Evolutionary conservation across 2,888 invertebrate genomes (phyloP), one percentile per base, ranked within the genome.

Genomic region (Conus canariensis): DNA sequence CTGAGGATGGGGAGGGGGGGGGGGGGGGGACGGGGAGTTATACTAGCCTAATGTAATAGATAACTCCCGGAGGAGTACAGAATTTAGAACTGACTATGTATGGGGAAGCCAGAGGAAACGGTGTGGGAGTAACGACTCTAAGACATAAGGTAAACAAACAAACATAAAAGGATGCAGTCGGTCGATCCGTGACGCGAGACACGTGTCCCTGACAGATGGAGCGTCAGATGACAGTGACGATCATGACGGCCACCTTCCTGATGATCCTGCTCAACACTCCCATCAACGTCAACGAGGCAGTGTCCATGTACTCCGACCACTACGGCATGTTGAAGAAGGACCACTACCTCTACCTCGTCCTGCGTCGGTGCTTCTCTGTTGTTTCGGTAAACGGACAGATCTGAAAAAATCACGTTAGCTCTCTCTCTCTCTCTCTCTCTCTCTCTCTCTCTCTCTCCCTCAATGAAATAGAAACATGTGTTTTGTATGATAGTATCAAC

Each of bases 261-360:
- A 74, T 74, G 74, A 30, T 87, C 58, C 58, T 87, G 67, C 58
- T 87, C 87, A 87, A 87, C 87, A 14, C 87, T 1, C 87, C 87
- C 74, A 74, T 87, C 87, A 87, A 87, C 74, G 59, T 87, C 87
- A 87, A 87, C 87, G 87, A 87, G 59, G 87, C 87, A 8, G 87
- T 87, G 87, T 56, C 87, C 87, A 19, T 87, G 74, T 87, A 87
- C 87, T 74, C 70, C 56, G 9, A 22, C 58, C 16, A 74, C n/a
- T 87, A 87, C 74, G 87, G 87, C 56, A 87, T 87, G 58, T 1
- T 87, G 45, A 58, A 56, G 25, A 22, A 59, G 16, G 87, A 87
- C 22, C 87, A 87, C 74, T 87, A 74, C 74, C 87, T 87, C n/a
- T 87, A 87, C 87, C 30, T 87, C 58, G 74, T 58, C 74, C 25